Evolutionary conservation across 1,140 invertebrate genomes (phyloP).

Genomic region (Condylostylus longicornis): DNA sequence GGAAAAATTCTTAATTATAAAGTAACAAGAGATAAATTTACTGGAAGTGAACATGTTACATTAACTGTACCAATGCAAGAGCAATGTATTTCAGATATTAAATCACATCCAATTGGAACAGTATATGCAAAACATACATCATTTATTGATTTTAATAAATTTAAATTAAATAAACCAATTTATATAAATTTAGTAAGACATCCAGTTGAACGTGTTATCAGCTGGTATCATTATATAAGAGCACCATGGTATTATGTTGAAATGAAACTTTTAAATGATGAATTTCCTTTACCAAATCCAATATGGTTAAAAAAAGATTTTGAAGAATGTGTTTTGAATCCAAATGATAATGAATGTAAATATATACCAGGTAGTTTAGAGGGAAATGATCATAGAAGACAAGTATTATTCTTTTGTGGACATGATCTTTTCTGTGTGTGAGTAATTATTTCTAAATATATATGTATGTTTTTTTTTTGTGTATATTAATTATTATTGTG

Average conservation of each 20-base stretch:
- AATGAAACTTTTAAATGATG: slow-evolving; percentile 61
- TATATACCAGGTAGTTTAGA: slow-evolving; percentile 57
- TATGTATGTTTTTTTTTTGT: no score
- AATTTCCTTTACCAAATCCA: slow-evolving; percentile 61
- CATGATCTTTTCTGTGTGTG: slow-evolving; percentile 66
- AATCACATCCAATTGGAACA: slow-evolving; percentile 30
- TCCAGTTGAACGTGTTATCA: slow-evolving; percentile 70
- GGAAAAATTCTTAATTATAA: slow-evolving; percentile 61
- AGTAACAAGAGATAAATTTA: slow-evolving; percentile 67
- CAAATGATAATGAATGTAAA: slow-evolving; percentile 62
- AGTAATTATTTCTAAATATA: no score
- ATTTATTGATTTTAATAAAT: slow-evolving; percentile 61
- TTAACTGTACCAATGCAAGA: slow-evolving; percentile 60
- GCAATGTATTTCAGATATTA: slow-evolving; percentile 29
- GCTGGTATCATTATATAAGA: slow-evolving; percentile 65
- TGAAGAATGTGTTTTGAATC: slow-evolving; percentile 64
- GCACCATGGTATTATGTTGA: slow-evolving; percentile 76
- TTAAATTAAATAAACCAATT: slow-evolving; percentile 56
- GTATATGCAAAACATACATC: slow-evolving; percentile 65
- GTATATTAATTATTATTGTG: slow-evolving; percentile 35
- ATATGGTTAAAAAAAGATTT: slow-evolving; percentile 77
- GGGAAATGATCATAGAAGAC: slow-evolving; percentile 61
- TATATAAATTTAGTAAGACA: slow-evolving; percentile 74
- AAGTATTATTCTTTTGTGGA: slow-evolving; percentile 70
- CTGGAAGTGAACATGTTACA: slow-evolving; percentile 68